Evolutionary conservation across 1,140 invertebrate genomes (phyloP).

Genomic region (Aphaenogaster floridana): DNA sequence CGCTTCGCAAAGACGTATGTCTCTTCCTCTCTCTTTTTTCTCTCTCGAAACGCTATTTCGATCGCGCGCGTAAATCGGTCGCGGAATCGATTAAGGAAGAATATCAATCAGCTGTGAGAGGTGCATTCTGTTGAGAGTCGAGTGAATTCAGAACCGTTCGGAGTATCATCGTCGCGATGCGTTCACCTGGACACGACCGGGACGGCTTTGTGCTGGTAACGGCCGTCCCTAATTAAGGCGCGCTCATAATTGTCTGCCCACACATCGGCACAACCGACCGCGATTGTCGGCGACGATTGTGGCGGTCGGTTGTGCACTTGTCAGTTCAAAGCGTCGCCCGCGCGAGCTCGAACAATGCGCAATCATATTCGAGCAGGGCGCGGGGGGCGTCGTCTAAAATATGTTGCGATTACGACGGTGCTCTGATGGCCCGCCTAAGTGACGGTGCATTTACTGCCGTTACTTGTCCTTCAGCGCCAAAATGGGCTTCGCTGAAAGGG

Average conservation of each 20-base stretch:
- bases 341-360: conserved; percentile 42
- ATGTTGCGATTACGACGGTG: conserved; percentile 31
- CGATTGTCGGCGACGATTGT: conserved; percentile 57
- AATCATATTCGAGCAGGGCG: conserved; percentile 3
- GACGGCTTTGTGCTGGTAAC: conserved; percentile 67
- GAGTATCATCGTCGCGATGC: conserved; percentile 64
- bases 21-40: not conserved
- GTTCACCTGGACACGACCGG: not conserved
- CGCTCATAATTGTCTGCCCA: conserved; percentile 81
- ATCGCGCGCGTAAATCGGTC: not conserved
- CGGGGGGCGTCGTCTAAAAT: conserved; percentile 36
- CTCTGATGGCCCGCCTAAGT: conserved; percentile 5
- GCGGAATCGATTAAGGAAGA: conserved; percentile 11
- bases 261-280: conserved; percentile 33
- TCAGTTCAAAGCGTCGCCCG: conserved; percentile 60
- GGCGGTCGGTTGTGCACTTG: conserved; percentile 67
- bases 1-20: not conserved
- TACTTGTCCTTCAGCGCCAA: not conserved
- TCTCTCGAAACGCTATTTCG: not conserved
- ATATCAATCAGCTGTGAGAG: conserved; percentile 30
- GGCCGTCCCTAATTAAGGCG: conserved; percentile 82
- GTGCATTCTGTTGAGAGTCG: conserved; percentile 27
- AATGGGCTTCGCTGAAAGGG: conserved; percentile 17
- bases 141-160: conserved; percentile 23
- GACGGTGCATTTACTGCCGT: conserved; percentile 1